Evolutionary conservation across 2,797 vertebrate species (phyloP), one percentile per base, ranked within the genome.

Genomic region (Acridotheres tristis): DNA sequence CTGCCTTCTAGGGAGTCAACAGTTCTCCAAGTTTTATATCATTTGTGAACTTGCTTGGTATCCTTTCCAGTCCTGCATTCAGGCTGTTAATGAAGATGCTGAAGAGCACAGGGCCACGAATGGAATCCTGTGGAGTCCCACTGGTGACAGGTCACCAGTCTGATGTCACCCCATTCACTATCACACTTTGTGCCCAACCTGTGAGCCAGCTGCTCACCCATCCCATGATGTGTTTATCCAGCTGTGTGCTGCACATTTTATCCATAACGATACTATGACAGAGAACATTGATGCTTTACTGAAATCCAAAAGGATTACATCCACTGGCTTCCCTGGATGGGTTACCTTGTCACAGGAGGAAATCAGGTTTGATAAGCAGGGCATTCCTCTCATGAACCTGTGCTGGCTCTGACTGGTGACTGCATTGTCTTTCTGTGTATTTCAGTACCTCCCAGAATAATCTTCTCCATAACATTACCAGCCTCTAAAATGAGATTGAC

Each of bases 231-330:
- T 84, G 26, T 43, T 58, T 29, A 27, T 6, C 15, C 38, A n/a
- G 18, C 27, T 68, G 10, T 17, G 19, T 29, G 19, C n/a, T 61
- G 55, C 3, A 54, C 7, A 6, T 16, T 76, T n/a, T 76, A 10
- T 61, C 19, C 13, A 9, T 5, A 38, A 13, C 10, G n/a, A 16
- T 45, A 27, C 9, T 45, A 2, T 4, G 38, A 59, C 27, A 67
- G 27, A 29, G 12, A n/a, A 10, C 13, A 38, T 51, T 0, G 0
- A 61, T 69, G 13, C 23, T 54, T 10, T 3, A 21, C 16, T 30
- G 16, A 76, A 76, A 30, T 69, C 29, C 29, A 5, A 25, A 86
- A 30, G 3, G 9, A 42, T 48, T 48, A 18, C 21, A 26, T 40
- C 25, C 22, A 4, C 30, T 78, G 30, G 7, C 25, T 69, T 55